Evolutionary conservation across 2,888 invertebrate genomes (phyloP).

Genomic region (Drosophila mercatorum): DNA sequence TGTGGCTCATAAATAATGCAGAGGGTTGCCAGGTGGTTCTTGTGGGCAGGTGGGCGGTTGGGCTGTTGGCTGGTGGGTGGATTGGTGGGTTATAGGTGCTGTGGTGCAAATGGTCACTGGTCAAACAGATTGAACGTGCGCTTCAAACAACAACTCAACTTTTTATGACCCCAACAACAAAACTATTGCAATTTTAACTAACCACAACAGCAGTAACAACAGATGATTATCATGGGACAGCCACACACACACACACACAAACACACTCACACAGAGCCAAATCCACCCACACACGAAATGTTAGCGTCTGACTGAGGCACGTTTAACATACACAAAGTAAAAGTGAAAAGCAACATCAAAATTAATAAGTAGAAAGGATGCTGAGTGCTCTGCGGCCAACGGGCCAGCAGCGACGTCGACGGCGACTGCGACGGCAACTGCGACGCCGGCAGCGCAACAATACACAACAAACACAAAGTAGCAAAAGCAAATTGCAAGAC

Average conservation of each 20-base stretch:
- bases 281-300: conserved; percentile 4
- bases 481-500: conserved; percentile 38
- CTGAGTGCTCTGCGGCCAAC: conserved; percentile 59
- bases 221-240: conserved; percentile 44
- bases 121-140: conserved; percentile 38
- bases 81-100: conserved; percentile 39
- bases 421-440: conserved; percentile 32
- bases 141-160: conserved; percentile 38
- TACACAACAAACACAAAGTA: conserved; percentile 45
- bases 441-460: conserved; percentile 40
- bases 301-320: conserved; percentile 47
- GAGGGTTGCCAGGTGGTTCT: conserved; percentile 50
- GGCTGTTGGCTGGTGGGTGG: conserved; percentile 36
- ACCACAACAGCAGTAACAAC: conserved; percentile 32
- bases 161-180: conserved; percentile 43
- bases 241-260: conserved; percentile 11
- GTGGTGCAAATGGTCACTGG: conserved; percentile 38
- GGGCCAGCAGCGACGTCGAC: conserved; percentile 35
- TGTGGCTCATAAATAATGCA: conserved; percentile 70
- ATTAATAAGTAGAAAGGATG: conserved; percentile 81
- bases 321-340: conserved; percentile 79
- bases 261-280: conserved; percentile 13
- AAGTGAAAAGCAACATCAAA: conserved; percentile 80
- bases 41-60: conserved; percentile 4
- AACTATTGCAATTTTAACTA: conserved; percentile 33